Evolutionary conservation across 2,888 invertebrate genomes (phyloP).

Genomic region (Podabrus alpinus): DNA sequence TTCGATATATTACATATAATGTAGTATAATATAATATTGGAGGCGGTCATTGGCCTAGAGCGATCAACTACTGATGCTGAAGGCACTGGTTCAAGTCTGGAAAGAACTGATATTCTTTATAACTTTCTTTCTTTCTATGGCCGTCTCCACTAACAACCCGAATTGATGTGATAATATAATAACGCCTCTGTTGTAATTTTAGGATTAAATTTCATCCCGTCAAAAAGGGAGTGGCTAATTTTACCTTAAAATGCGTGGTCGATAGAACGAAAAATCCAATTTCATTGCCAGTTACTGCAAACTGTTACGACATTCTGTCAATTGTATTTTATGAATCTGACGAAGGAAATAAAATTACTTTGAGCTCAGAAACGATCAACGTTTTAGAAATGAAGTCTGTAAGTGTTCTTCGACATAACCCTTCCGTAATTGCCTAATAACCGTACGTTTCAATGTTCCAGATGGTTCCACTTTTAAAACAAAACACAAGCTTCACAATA

Average conservation of each 20-base stretch:
- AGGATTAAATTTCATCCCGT: constrained; percentile 63
- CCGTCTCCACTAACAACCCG: no score
- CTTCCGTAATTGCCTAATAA: background rate
- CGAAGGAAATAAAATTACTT: constrained; percentile 37
- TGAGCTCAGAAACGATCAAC: constrained; percentile 46
- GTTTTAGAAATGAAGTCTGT: constrained; percentile 54
- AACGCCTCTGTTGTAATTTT: constrained; percentile 32
- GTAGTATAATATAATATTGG: no score
- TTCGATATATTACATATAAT: no score
- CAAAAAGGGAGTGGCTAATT: constrained; percentile 60
- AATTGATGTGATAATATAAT: no score
- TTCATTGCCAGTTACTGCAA: constrained; percentile 58
- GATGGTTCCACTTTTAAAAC: constrained; percentile 43
- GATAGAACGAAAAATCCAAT: constrained; percentile 60
- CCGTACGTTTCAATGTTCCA: constrained; percentile 30
- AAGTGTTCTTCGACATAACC: constrained; percentile 16
- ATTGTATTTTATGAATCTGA: constrained; percentile 55
- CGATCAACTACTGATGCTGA: no score
- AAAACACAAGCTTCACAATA: constrained; percentile 44
- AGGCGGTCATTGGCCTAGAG: no score
- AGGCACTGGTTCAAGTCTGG: no score
- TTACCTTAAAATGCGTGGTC: constrained; percentile 61
- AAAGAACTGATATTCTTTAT: no score
- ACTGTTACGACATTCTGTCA: constrained; percentile 60
- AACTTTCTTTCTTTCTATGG: no score